Conservation (phyloP, 2,888 invertebrate genomes). For the Apamea epomidion region DNA sequence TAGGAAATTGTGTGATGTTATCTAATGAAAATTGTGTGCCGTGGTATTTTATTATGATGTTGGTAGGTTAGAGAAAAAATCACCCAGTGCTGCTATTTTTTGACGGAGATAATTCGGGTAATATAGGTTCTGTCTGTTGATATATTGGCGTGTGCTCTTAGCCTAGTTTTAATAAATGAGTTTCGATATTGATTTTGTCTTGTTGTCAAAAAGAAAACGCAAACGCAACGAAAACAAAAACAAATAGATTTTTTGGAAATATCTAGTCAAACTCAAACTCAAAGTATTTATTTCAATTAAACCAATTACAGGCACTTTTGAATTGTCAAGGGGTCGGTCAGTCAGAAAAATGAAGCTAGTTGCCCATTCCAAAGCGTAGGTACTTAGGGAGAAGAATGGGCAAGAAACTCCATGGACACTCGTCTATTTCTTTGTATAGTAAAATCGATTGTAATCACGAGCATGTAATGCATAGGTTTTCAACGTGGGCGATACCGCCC, state of each 20-base stretch:
- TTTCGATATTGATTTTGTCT: neutral
- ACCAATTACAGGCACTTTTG: too few species aligned
- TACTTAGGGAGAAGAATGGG: too few species aligned
- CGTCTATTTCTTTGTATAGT: neutral
- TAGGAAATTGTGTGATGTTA: conserved; percentile 22
- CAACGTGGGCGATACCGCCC: too few species aligned
- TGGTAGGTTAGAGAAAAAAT: neutral
- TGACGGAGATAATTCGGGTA: neutral
- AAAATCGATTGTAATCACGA: neutral
- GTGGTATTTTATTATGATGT: neutral
- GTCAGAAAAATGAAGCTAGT: too few species aligned
- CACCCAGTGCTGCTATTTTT: neutral
- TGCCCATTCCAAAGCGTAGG: too few species aligned
- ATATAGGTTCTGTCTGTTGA: neutral
- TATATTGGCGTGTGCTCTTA: neutral
- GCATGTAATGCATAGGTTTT: too few species aligned
- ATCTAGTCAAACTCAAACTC: too few species aligned
- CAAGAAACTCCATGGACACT: too few species aligned
- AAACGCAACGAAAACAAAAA: too few species aligned
- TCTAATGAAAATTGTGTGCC: conserved; percentile 31
- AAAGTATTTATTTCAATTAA: too few species aligned
- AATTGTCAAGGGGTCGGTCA: too few species aligned
- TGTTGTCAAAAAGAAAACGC: too few species aligned
- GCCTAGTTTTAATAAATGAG: neutral
- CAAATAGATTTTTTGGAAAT: neutral